Conservation (phyloP, 2,113 vertebrate genomes). For the Merops nubicus region DNA sequence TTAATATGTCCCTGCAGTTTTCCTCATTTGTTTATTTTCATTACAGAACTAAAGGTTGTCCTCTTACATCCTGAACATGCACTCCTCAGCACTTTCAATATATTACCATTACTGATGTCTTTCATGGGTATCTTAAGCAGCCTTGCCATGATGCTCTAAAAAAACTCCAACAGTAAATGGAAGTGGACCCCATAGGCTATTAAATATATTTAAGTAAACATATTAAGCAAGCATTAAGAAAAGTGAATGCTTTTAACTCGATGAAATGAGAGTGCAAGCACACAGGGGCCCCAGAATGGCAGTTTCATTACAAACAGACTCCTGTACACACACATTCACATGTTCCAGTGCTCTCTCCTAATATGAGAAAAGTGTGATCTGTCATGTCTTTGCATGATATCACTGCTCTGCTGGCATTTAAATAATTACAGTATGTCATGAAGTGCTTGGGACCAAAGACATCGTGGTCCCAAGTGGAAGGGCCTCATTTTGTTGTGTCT, state of each 20-base stretch:
- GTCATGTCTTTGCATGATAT: conserved; percentile 43
- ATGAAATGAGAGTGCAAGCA: conserved; percentile 18
- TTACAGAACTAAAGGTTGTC: background rate
- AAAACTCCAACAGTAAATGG: background rate
- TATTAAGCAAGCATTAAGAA: conserved; percentile 46
- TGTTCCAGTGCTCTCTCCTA: conserved; percentile 4
- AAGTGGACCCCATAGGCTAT: background rate
- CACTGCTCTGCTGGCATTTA: background rate
- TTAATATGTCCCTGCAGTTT: background rate
- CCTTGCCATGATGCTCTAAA: background rate
- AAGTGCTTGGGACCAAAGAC: background rate
- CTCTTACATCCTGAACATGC: background rate
- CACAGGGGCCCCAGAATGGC: conserved; percentile 5
- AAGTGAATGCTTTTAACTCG: conserved; percentile 5
- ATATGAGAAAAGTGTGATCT: conserved; percentile 59
- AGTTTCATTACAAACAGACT: conserved; percentile 44
- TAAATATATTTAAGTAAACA: conserved; percentile 50
- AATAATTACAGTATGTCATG: background rate
- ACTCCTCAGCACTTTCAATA: background rate
- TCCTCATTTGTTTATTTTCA: background rate
- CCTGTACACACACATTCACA: conserved; percentile 12
- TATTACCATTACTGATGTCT: background rate
- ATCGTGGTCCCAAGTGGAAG: background rate
- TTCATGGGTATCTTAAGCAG: background rate
- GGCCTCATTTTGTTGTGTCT: background rate